Conservation (phyloP, 2,797 vertebrate species). For the Amblyraja radiata region DNA sequence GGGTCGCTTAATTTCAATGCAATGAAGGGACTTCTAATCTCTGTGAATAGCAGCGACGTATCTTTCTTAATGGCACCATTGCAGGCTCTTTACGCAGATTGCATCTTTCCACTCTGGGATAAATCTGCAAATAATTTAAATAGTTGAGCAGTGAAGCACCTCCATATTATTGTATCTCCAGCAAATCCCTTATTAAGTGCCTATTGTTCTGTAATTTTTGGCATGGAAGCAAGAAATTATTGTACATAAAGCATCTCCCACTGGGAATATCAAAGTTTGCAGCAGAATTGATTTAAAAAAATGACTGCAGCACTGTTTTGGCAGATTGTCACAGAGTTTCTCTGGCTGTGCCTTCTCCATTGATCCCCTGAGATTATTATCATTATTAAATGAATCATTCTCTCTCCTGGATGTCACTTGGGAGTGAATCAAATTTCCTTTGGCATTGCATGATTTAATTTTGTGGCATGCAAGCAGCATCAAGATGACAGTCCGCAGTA, state of each 20-base stretch:
- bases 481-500: not conserved
- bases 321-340: not conserved
- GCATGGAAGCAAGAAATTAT: not conserved
- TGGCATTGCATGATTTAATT: slow-evolving; percentile 16
- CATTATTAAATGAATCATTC: slow-evolving; percentile 24
- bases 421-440: slow-evolving; percentile 17
- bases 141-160: not conserved
- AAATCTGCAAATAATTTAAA: not conserved
- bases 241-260: not conserved
- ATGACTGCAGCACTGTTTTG: not conserved
- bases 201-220: slow-evolving; percentile 1
- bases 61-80: not conserved
- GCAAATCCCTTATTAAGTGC: not conserved
- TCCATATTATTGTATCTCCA: not conserved
- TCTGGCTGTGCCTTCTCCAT: not conserved
- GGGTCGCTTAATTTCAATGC: not conserved
- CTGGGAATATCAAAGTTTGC: slow-evolving; percentile 26
- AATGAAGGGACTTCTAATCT: not conserved
- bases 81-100: not conserved
- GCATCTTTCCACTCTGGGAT: not conserved
- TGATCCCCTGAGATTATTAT: slow-evolving; percentile 11
- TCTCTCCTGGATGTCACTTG: not conserved
- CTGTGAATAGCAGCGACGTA: not conserved
- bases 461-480: not conserved
- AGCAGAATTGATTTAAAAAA: slow-evolving; percentile 11